A percentile compares a stretch with the other conserved stretches of the same genome.
Conservation (phyloP, 2,113 vertebrate genomes). For the Tringa solitaria region DNA sequence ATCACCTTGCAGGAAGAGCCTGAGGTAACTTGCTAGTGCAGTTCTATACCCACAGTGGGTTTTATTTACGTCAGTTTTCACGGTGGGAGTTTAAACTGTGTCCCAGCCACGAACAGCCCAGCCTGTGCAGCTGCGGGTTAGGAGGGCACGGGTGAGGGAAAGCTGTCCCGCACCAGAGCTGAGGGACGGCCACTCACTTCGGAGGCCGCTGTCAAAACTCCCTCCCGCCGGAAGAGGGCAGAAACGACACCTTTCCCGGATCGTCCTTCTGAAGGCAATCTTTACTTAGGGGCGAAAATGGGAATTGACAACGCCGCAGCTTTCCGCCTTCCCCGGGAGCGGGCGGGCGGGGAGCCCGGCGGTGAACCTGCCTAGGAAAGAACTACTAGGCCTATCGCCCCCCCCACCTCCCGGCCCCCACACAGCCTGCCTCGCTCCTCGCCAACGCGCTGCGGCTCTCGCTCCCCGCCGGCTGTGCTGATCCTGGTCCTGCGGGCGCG, state of each 20-base stretch:
- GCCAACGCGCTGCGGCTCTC: not conserved
- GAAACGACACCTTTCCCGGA: not conserved
- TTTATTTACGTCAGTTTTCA: not conserved
- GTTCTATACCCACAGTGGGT: not conserved
- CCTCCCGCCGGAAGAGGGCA: not conserved
- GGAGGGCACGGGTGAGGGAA: fast-evolving
- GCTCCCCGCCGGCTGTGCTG: too few relatives aligned
- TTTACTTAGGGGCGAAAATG: fast-evolving
- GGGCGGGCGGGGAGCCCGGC: not conserved
- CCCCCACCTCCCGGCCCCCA: too few relatives aligned
- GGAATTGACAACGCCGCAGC: not conserved
- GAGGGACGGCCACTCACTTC: not conserved
- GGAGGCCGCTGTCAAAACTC: not conserved
- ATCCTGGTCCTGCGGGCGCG: not conserved
- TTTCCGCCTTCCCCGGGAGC: not conserved
- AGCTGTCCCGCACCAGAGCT: not conserved
- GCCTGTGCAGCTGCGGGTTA: not conserved
- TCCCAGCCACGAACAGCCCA: not conserved
- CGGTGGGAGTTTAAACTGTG: too few relatives aligned
- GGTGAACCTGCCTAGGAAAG: fast-evolving
- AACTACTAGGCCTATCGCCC: fast-evolving
- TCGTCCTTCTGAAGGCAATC: not conserved
- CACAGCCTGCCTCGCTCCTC: not conserved
- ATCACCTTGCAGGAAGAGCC: not conserved
- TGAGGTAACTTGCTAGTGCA: not conserved